A percentile compares a stretch with the other conserved stretches of the same genome.
Conservation (phyloP, 2,113 vertebrate species). For the Carettochelys insculpta region DNA sequence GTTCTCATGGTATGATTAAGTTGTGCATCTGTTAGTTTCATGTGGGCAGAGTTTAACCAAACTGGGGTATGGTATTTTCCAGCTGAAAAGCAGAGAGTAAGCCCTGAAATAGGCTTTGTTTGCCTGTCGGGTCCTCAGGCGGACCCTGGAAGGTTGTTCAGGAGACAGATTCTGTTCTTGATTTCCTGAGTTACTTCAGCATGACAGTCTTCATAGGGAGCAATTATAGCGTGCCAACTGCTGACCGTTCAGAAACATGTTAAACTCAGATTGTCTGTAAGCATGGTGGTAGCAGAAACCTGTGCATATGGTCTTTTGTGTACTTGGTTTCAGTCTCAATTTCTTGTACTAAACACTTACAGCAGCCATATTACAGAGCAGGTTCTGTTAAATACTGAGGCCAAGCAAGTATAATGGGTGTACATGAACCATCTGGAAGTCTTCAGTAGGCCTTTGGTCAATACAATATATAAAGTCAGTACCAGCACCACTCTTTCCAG, state of each 20-base stretch:
- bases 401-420: background rate
- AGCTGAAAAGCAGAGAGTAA: background rate
- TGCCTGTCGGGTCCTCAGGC: background rate
- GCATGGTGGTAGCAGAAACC: background rate
- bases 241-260: background rate
- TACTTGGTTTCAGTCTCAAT: background rate
- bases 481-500: background rate
- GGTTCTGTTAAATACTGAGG: background rate
- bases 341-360: background rate
- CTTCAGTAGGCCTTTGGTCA: background rate
- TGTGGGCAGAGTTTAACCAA: background rate
- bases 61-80: background rate
- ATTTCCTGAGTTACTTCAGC: background rate
- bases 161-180: background rate
- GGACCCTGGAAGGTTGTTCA: background rate
- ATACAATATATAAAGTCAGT: background rate
- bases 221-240: background rate
- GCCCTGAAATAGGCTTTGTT: background rate
- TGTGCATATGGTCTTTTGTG: background rate
- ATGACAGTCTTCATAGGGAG: background rate
- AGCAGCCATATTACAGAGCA: background rate
- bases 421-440: background rate
- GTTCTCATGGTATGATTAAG: background rate
- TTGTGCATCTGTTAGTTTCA: background rate
- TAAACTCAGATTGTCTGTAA: background rate